Evolutionary conservation across 2,113 vertebrate species (phyloP).

Genomic region (Coptodon bakossiorum): DNA sequence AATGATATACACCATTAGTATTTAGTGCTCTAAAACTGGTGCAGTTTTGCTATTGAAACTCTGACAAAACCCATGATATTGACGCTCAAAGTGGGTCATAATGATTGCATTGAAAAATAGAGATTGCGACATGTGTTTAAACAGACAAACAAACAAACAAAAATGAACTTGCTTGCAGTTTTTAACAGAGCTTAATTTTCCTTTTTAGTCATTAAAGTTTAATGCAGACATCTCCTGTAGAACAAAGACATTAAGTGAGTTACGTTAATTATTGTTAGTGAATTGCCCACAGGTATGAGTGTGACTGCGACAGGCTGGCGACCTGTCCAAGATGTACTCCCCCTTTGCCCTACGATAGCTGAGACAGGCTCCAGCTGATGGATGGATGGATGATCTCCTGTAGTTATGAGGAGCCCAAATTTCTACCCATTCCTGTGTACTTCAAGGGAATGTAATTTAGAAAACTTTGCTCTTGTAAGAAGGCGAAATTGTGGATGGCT

Average conservation of each 20-base stretch:
- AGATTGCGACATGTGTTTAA: background rate
- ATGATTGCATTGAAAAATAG: background rate
- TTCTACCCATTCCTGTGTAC: background rate
- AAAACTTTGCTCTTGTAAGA: background rate
- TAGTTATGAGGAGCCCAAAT: background rate
- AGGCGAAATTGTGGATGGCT: background rate
- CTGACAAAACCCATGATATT: background rate
- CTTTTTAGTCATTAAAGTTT: background rate
- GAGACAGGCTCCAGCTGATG: background rate
- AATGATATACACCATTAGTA: background rate
- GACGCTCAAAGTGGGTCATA: background rate
- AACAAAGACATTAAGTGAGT: background rate
- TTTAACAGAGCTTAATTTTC: background rate
- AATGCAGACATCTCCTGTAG: background rate
- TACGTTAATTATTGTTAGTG: background rate
- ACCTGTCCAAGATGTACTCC: background rate
- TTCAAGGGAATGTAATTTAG: accelerated
- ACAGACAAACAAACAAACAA: background rate
- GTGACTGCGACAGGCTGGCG: background rate
- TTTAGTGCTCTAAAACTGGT: background rate
- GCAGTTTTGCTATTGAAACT: background rate
- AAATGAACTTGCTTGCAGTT: background rate
- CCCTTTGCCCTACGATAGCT: background rate
- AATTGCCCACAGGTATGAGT: background rate
- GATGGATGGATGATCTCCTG: background rate